Evolutionary conservation across 2,888 invertebrate genomes (phyloP).

Genomic region (Drosophila limbata): DNA sequence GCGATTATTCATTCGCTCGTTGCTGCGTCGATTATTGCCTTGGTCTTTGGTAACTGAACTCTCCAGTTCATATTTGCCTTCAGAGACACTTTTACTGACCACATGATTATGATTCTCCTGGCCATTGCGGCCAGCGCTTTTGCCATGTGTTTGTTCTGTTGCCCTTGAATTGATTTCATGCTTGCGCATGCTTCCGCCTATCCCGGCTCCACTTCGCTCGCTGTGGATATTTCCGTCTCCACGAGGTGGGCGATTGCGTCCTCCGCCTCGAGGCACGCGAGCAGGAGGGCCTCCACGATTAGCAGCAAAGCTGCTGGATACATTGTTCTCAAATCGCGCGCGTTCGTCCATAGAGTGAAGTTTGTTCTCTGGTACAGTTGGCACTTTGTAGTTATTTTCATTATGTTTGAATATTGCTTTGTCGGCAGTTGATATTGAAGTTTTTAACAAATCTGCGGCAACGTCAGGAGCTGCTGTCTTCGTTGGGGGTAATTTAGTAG

Average conservation of each 20-base stretch:
- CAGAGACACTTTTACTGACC: slow-evolving; percentile 35
- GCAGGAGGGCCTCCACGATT: slow-evolving; percentile 65
- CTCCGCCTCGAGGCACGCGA: slow-evolving; percentile 35
- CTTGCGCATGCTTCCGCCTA: slow-evolving; percentile 29
- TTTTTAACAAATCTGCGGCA: slow-evolving; percentile 6
- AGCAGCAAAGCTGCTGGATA: slow-evolving; percentile 85
- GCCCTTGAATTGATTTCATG: slow-evolving; percentile 27
- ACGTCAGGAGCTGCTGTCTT: slow-evolving; percentile 29
- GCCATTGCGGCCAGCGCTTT: slow-evolving; percentile 46
- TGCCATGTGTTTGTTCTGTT: slow-evolving; percentile 29
- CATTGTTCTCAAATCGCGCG: slow-evolving; percentile 84
- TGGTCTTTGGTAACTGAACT: slow-evolving; percentile 36
- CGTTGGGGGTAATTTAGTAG: slow-evolving; percentile 88
- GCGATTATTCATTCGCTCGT: slow-evolving; percentile 45
- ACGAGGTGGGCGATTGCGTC: slow-evolving; percentile 48
- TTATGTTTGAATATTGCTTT: slow-evolving; percentile 40
- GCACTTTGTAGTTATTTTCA: slow-evolving; percentile 38
- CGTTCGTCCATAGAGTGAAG: slow-evolving; percentile 42
- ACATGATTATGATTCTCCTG: slow-evolving; percentile 31
- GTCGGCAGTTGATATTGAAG: slow-evolving; percentile 39
- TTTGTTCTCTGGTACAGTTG: slow-evolving; percentile 41
- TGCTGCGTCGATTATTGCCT: slow-evolving; percentile 40
- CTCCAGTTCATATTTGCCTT: slow-evolving; percentile 51
- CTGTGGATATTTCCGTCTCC: slow-evolving; percentile 6
- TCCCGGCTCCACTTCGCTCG: slow-evolving; percentile 7